These are phyloP conservation scores for Ectemnius continuus DNA, from an alignment of 2,888 invertebrate genomes.

Conservation along the genomic window DNA sequence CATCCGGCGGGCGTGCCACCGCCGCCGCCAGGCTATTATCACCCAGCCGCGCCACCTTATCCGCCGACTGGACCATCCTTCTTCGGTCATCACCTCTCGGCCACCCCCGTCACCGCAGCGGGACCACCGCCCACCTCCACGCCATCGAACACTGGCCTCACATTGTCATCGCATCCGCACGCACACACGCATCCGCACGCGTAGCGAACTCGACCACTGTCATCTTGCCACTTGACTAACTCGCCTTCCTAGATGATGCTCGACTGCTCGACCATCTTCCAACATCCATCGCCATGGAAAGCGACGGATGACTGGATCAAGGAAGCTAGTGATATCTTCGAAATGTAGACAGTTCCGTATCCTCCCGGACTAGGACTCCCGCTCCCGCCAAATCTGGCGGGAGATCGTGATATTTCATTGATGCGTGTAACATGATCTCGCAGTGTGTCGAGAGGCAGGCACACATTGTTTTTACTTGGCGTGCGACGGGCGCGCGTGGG, in stretches of 20 bases:
- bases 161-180: slow-evolving; percentile 70
- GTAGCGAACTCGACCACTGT: slow-evolving; percentile 69
- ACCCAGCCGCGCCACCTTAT: slow-evolving; percentile 71
- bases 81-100: slow-evolving; percentile 73
- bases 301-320: too few species aligned
- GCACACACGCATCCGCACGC: slow-evolving; percentile 75
- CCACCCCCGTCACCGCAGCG: slow-evolving; percentile 63
- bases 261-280: slow-evolving; percentile 12
- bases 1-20: slow-evolving; percentile 72
- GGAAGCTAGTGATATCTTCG: too few species aligned
- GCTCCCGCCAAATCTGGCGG: too few species aligned
- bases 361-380: too few species aligned
- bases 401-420: too few species aligned
- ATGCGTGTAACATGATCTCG: slow-evolving; percentile 12
- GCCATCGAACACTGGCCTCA: slow-evolving; percentile 68
- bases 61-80: slow-evolving; percentile 73
- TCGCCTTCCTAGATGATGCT: slow-evolving; percentile 39
- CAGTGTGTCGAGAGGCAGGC: slow-evolving; percentile 2
- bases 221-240: not conserved
- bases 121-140: slow-evolving; percentile 64
- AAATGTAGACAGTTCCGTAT: too few species aligned
- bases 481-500: slow-evolving; percentile 41
- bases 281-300: too few species aligned
- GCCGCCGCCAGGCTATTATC: slow-evolving; percentile 75
- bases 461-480: slow-evolving; percentile 29